phyloP scores from a whole-genome alignment of 2,797 vertebrate genomes.

The Acestrorhynchus altus region DNA sequence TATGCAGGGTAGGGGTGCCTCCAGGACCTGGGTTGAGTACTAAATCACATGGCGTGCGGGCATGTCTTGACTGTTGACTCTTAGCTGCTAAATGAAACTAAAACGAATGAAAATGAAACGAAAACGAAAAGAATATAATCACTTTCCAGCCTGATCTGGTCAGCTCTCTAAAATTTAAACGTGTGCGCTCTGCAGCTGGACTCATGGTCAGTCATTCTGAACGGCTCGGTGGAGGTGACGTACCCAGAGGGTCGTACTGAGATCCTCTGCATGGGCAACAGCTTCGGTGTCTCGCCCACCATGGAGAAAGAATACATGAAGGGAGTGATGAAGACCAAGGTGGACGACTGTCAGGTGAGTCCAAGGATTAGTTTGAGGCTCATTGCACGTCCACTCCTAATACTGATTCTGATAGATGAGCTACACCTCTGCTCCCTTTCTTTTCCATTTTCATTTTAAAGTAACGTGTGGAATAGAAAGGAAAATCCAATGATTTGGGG shows the following conservation, averaged over 20 bases:
- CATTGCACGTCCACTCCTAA: neutral
- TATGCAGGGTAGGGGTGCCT: no score
- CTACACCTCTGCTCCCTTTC: no score
- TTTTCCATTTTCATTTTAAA: no score
- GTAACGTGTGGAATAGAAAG: no score
- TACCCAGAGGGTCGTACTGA: slow-evolving; percentile 92
- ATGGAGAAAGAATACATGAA: slow-evolving; percentile 99
- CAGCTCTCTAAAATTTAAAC: neutral
- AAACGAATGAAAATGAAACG: no score
- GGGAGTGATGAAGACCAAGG: slow-evolving; percentile 98
- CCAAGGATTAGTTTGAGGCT: neutral
- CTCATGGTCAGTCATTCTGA: slow-evolving; percentile 98
- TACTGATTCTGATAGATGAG: no score
- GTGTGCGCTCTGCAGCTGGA: slow-evolving; percentile 86
- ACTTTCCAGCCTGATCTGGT: neutral
- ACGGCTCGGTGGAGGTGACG: slow-evolving; percentile 96
- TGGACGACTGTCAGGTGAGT: slow-evolving; percentile 98
- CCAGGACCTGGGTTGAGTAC: no score
- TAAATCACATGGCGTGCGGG: no score
- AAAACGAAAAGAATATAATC: no score
- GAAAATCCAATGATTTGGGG: no score
- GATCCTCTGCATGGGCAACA: slow-evolving; percentile 98
- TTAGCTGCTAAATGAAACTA: no score
- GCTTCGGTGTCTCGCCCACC: slow-evolving; percentile 98
- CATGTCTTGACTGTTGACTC: no score